A percentile compares a stretch with the other conserved stretches of the same genome.
Conservation (phyloP, 2,113 vertebrate species). For the Pluvialis apricaria region DNA sequence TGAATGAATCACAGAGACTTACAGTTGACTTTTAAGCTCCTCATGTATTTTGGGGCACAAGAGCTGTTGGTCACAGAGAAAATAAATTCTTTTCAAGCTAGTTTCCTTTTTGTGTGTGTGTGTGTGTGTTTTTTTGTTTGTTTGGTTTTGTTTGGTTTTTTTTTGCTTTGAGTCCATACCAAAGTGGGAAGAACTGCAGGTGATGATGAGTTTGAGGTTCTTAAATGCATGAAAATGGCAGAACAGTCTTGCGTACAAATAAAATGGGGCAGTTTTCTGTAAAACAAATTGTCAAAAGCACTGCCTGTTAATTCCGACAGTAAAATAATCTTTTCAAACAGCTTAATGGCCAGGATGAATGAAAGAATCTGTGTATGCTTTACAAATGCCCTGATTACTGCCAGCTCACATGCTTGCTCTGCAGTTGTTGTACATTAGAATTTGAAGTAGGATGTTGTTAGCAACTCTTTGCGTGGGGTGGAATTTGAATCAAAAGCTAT, state of each 20-base stretch:
- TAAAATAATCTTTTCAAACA: conserved; percentile 48
- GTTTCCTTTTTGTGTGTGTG: background rate
- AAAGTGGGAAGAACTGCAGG: background rate
- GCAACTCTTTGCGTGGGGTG: conserved; percentile 68
- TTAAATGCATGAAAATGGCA: background rate
- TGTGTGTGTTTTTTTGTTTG: background rate
- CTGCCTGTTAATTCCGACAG: background rate
- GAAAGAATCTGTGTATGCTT: conserved; percentile 54
- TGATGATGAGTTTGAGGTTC: background rate
- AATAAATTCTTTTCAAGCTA: background rate
- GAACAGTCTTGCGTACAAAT: background rate
- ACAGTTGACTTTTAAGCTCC: background rate
- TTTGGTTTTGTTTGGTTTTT: background rate
- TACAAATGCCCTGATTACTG: conserved; percentile 51
- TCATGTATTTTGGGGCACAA: background rate
- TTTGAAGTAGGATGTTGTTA: conserved; percentile 73
- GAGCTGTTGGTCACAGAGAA: background rate
- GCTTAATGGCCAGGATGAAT: conserved; percentile 39
- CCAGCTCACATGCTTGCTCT: conserved; percentile 52
- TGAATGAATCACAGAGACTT: background rate
- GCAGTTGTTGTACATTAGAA: conserved; percentile 64
- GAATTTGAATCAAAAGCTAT: conserved; percentile 68
- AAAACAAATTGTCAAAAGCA: conserved; percentile 31
- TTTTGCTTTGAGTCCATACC: background rate
- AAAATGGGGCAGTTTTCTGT: background rate